Base-by-base conservation (phyloP, 2,113 vertebrate genomes). In the Dendrocopos noguchii region DNA sequence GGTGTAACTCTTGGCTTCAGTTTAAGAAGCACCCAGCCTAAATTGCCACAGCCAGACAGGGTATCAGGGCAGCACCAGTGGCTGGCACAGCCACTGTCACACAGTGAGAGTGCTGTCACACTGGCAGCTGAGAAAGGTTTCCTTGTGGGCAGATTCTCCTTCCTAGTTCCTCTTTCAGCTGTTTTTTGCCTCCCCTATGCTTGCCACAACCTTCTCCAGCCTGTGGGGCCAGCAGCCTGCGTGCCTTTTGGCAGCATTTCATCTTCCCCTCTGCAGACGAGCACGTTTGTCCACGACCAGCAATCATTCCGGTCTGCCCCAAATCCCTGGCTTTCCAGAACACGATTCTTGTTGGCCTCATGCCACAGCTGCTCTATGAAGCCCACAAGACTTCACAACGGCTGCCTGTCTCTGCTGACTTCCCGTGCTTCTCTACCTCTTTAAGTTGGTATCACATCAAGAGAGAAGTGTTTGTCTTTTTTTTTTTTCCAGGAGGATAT, bases 301-400 rank as follows among this genome's bases (percentile, higher is more conserved):
- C 21, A 44, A 4, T 12, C 21, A 5, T 8, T 33, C 59, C 1
- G 2, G 10, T 19, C 76, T 57, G 59, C 5, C 39, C 18, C 28
- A 42, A 8, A 5, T 1, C 12, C 25, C 4, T 24, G 8, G 16
- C 33, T 47, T 31, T 33, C 65, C 88, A 53, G 22, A 2, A 0
- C 0, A 10, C 1, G 2, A 3, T 53, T 24, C 60, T 21, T 29
- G 19, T 5, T 34, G 42, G 28, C 7, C 5, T 19, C 0, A 0
- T 33, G 12, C 9, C 29, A 8, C 42, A 52, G 47, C n/a, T 0
- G 0, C n/a, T 25, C 67, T 12, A 27, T 29, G 57, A 56, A 72
- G 57, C 24, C 25, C 42, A 4, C n/a, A 64, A 47, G 44, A 20
- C 33, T 85, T 29, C 34, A 15, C 1, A 2, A 60, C 9, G 19